phyloP scores from a whole-genome alignment of 2,113 vertebrate genomes.

The Ammospiza nelsoni region DNA sequence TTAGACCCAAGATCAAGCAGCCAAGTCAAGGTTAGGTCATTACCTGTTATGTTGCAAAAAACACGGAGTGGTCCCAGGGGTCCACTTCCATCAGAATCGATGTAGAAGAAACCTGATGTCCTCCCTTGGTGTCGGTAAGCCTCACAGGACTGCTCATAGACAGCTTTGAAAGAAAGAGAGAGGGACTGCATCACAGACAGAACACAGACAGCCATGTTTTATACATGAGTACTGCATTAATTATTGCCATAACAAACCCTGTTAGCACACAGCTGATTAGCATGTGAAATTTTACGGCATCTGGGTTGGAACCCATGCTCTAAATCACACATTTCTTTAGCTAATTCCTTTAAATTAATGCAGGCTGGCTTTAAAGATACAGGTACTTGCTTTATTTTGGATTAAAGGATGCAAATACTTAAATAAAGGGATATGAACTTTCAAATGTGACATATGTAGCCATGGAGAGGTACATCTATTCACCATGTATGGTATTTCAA shows the following conservation, averaged over 20 bases:
- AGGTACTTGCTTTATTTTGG: not conserved
- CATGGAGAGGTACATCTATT: not conserved
- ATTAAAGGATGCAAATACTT: not conserved
- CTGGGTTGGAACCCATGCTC: not conserved
- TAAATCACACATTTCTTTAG: not conserved
- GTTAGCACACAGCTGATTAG: not conserved
- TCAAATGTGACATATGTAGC: not conserved
- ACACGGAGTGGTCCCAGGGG: conserved; percentile 87
- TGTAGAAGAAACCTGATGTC: conserved; percentile 89
- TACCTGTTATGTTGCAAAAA: conserved; percentile 96
- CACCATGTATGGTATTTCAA: not conserved
- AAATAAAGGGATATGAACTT: not conserved
- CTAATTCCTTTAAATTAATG: not conserved
- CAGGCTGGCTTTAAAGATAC: not conserved
- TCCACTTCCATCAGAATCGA: conserved; percentile 94
- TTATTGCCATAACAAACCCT: not conserved
- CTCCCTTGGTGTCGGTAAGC: conserved; percentile 90
- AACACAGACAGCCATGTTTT: not conserved
- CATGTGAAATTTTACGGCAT: not conserved
- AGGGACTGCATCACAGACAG: not conserved
- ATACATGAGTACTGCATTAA: not conserved
- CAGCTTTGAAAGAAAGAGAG: conserved; percentile 75
- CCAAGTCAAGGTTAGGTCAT: not conserved
- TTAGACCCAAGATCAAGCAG: not conserved
- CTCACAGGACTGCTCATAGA: conserved; percentile 93